Conservation (phyloP, 2,113 vertebrate species). For the Malurus elegans region DNA sequence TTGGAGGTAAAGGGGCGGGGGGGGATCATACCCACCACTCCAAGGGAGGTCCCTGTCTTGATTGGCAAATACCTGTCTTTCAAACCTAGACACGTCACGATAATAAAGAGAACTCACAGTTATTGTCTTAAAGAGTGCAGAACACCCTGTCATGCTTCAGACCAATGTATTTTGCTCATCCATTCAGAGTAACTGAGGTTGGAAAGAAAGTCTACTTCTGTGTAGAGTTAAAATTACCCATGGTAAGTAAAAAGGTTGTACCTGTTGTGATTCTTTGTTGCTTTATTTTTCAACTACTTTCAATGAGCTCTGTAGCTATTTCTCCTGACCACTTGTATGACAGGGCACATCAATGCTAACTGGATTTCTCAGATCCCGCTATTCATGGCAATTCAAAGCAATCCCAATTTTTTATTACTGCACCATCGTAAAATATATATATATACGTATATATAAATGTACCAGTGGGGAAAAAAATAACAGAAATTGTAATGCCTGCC, state of each 20-base stretch:
- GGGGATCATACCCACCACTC: too few relatives aligned
- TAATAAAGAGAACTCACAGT: not conserved
- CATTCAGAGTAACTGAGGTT: not conserved
- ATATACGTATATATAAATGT: not conserved
- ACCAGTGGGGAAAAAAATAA: not conserved
- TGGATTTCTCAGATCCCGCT: not conserved
- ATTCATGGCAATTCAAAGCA: not conserved
- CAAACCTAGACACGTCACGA: not conserved
- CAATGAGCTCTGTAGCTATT: not conserved
- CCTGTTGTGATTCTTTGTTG: not conserved
- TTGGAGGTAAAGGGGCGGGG: too few relatives aligned
- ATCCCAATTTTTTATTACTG: not conserved
- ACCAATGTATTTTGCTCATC: not conserved
- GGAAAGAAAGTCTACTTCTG: not conserved
- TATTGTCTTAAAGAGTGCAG: not conserved
- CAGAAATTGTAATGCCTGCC: not conserved
- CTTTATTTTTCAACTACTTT: not conserved
- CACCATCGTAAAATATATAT: too few relatives aligned
- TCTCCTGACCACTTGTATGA: not conserved
- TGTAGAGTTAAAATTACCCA: not conserved
- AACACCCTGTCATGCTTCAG: not conserved
- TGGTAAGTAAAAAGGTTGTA: not conserved
- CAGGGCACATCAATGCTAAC: not conserved
- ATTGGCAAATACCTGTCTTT: too few relatives aligned
- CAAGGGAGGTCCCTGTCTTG: too few relatives aligned